Percentiles rank a stretch among this genome's conserved stretches.
These are phyloP conservation scores for Eulemur albifrons DNA, from an alignment of 2,797 vertebrate species.

Conservation along the genomic window DNA sequence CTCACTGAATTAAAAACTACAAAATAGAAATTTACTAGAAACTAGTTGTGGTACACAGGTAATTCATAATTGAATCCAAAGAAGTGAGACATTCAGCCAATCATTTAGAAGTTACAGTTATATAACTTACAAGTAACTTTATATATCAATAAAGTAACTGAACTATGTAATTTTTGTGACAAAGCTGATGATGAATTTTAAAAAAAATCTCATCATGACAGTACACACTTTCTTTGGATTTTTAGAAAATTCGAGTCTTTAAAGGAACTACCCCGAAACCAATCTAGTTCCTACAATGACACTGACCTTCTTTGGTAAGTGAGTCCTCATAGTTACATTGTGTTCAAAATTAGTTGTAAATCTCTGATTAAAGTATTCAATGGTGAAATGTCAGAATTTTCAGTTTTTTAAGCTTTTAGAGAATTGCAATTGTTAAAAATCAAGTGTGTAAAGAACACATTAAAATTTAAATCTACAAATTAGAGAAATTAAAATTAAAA, in stretches of 20 bases:
- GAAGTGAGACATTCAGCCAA: neutral
- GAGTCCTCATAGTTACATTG: neutral
- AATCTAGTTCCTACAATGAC: neutral
- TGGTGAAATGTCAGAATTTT: neutral
- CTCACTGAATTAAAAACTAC: neutral
- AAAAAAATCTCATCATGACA: neutral
- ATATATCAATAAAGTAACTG: neutral
- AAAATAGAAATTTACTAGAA: slow-evolving; percentile 12
- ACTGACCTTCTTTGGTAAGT: neutral
- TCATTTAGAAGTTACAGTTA: neutral
- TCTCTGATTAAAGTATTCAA: slow-evolving; percentile 18
- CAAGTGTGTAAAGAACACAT: neutral
- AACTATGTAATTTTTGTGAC: neutral
- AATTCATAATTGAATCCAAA: neutral
- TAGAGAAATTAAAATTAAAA: slow-evolving; percentile 6
- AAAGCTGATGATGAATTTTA: neutral
- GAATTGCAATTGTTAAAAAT: neutral
- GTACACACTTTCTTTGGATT: neutral
- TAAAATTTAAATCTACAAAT: slow-evolving; percentile 8
- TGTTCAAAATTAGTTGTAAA: slow-evolving; percentile 12
- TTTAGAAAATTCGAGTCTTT: neutral
- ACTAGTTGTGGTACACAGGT: neutral
- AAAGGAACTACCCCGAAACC: neutral
- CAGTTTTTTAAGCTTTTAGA: slow-evolving; percentile 17
- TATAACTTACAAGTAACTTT: neutral